Base-by-base conservation (phyloP, 2,797 vertebrate genomes). In the Arctocebus calabarensis region DNA sequence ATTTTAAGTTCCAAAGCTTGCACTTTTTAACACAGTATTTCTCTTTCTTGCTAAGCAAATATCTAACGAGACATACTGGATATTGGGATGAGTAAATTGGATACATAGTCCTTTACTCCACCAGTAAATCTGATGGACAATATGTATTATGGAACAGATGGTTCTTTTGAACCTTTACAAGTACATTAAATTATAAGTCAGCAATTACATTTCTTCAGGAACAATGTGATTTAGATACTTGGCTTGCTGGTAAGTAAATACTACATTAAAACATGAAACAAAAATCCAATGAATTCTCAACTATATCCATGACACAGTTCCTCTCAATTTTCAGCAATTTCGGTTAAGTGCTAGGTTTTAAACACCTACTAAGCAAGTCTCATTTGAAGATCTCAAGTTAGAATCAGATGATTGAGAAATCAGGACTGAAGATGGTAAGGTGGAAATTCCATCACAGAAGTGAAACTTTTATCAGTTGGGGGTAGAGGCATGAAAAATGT, bases 1-100 rank as follows among this genome's bases (percentile, higher is more conserved):
- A 91, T 32, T 95, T 84, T 62, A 81, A 86, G 55, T 91, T 93
- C n/a, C 45, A 90, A 94, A 66, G 52, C 10, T 74, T 94, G 1
- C 22, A 74, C n/a, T 91, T 90, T 59, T 92, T 45, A 89, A 48
- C 37, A 88, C 19, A 64, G 57, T 10, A 66, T 3, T 64, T 88
- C 16, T 78, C 23, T 79, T 13, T 68, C n/a, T 68, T 64, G 20
- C 70, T 83, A 71, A 70, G 11, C 6, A 92, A 88, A 10, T 55
- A 61, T 34, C 75, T 71, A 48, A 29, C 20, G 66, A n/a, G 40
- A 75, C 34, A 93, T 13, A 52, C 9, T 75, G 40, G 83, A 19
- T 23, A 52, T 1, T 52, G 13, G 25, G 13, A 90, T 43, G 52
- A 86, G 66, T 7, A 84, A 64, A 16, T 29, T 19, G 20, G 17